These are phyloP conservation scores for Carettochelys insculpta DNA, from an alignment of 2,113 vertebrate genomes.

Conservation along the genomic window DNA sequence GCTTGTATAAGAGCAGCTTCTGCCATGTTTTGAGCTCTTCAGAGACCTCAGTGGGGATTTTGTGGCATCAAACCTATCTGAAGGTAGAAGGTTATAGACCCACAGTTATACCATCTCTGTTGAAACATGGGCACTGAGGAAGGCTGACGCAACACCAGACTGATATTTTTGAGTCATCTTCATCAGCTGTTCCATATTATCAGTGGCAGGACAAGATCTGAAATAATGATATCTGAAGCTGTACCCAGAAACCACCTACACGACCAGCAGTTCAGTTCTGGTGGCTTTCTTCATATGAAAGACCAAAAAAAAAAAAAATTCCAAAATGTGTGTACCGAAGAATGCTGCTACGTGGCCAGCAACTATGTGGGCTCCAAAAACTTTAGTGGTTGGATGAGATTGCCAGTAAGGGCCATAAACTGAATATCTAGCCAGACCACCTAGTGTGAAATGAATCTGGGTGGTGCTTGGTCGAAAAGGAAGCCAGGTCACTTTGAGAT, in stretches of 20 bases:
- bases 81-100: background rate
- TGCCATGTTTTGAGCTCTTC: background rate
- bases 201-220: background rate
- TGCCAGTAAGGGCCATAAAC: background rate
- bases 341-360: background rate
- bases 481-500: background rate
- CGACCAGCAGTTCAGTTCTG: background rate
- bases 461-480: background rate
- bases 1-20: background rate
- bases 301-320: background rate
- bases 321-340: background rate
- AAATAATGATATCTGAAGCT: background rate
- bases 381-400: background rate
- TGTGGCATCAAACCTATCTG: background rate
- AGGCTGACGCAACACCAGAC: background rate
- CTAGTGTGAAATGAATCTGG: background rate
- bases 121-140: background rate
- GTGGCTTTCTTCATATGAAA: background rate
- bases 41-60: background rate
- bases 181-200: background rate
- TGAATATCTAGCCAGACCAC: background rate
- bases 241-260: background rate
- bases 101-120: background rate
- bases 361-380: background rate
- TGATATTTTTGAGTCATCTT: background rate